Evolutionary conservation across 2,113 vertebrate genomes (phyloP), one percentile per base, ranked within the genome.

Genomic region (Caranx melampygus): DNA sequence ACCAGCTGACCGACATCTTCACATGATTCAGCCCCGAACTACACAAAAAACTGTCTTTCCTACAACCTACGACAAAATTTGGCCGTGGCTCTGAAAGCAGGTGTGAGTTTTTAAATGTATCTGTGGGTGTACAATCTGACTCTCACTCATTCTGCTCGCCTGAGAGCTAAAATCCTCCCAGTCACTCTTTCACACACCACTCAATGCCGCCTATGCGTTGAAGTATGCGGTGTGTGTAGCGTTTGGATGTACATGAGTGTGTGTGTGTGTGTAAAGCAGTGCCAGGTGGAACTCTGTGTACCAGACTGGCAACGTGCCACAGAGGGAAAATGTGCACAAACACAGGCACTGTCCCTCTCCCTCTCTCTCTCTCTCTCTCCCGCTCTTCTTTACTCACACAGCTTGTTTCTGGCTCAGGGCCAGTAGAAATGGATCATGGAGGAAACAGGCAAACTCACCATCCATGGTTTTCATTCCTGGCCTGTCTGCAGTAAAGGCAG

Each of bases 221-320:
- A 79, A 74, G 67, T 65, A 58, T 70, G 76, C 35, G 12, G 70
- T 72, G 54, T 71, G 75, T 71, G 72, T 60, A 52, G 51, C 20
- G 80, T 82, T 68, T 72, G 62, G 26, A 49, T 40, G 12, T 33
- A n/a, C 37, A 6, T 37, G 37, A 6, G 37, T 37, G 37, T 37
- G 37, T 37, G 37, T 52, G 62, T 78, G 83, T 49, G 75, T 63
- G 60, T 84, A 78, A 82, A 75, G 78, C 37, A 47, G 44, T 70
- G 83, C 83, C 87, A 90, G 85, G 85, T 89, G 86, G 83, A 82
- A 79, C 72, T 87, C 60, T 77, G 76, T 72, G 88, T 83, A 88
- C 72, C 74, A 75, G 66, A 65, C 87, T 47, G 52, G 66, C 64
- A 18, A 79, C 21, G 40, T 63, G 72, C 83, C 78, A 73, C 65